Evolutionary conservation across 1,140 invertebrate species (phyloP).

Genomic region (Bombus polaris): DNA sequence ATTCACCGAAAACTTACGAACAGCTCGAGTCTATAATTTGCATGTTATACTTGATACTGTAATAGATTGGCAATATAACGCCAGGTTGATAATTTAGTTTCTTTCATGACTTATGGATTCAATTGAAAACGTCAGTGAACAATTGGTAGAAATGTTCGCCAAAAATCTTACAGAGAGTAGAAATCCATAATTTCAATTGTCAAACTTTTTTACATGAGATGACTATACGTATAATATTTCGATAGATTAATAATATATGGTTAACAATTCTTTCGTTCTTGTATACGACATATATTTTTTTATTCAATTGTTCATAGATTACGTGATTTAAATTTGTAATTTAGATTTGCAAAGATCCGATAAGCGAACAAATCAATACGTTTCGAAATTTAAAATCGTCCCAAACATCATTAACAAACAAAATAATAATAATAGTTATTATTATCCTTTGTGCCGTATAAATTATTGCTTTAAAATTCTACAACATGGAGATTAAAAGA

Average conservation of each 20-base stretch:
- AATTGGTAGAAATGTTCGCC: too few relatives aligned
- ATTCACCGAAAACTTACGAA: too few relatives aligned
- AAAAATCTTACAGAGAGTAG: too few relatives aligned
- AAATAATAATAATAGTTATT: not conserved
- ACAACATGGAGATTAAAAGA: rapidly evolving
- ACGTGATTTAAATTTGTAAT: not conserved
- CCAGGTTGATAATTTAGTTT: too few relatives aligned
- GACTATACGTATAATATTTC: not conserved
- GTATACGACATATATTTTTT: not conserved
- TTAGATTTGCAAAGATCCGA: not conserved
- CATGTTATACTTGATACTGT: too few relatives aligned
- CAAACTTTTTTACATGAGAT: too few relatives aligned
- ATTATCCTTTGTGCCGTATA: not conserved
- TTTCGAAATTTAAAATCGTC: not conserved
- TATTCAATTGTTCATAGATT: not conserved
- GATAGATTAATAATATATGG: not conserved
- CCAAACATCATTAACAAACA: not conserved
- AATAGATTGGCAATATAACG: too few relatives aligned
- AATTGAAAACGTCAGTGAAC: too few relatives aligned
- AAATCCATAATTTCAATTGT: too few relatives aligned
- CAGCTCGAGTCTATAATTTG: too few relatives aligned
- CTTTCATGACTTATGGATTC: too few relatives aligned
- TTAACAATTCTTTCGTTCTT: not conserved
- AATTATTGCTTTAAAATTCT: not conserved
- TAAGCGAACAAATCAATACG: not conserved